Conservation (phyloP, 2,797 vertebrate species). For the Hemibagrus guttatus region DNA sequence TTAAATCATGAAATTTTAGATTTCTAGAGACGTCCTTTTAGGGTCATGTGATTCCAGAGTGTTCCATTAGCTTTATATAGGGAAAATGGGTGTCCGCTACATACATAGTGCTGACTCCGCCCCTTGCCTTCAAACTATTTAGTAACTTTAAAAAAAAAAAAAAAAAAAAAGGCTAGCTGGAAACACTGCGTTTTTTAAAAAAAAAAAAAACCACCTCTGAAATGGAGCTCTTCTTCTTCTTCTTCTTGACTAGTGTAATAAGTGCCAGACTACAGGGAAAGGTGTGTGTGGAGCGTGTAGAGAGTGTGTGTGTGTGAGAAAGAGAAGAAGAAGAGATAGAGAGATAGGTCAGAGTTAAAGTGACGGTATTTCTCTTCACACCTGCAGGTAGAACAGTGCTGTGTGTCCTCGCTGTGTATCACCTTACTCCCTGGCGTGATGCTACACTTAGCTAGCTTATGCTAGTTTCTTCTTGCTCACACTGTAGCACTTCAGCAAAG, state of each 20-base stretch:
- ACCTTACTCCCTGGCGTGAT: neutral
- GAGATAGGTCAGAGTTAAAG: slow-evolving; percentile 18
- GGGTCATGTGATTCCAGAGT: neutral
- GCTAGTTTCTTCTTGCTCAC: neutral
- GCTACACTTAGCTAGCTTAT: neutral
- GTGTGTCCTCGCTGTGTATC: neutral
- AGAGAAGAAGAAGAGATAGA: neutral
- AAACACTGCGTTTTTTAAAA: slow-evolving; percentile 66
- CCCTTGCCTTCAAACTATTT: neutral
- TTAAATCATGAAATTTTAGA: neutral
- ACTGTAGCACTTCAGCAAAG: too few species aligned
- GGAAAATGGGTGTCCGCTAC: neutral
- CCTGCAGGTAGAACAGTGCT: neutral
- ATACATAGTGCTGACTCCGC: neutral
- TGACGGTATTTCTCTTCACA: slow-evolving; percentile 9
- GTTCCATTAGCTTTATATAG: neutral
- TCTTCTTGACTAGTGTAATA: slow-evolving; percentile 74
- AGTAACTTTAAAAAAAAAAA: neutral
- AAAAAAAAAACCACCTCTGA: slow-evolving; percentile 73
- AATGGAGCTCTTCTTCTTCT: slow-evolving; percentile 68
- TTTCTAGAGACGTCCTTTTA: neutral
- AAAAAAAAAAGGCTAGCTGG: neutral
- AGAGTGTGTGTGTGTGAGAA: neutral
- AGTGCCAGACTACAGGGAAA: slow-evolving; percentile 72
- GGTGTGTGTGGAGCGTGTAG: slow-evolving; percentile 33